Evolutionary conservation across 2,888 invertebrate species (phyloP), one percentile per base, ranked within the genome.

Genomic region (Xestobium rufovillosum): DNA sequence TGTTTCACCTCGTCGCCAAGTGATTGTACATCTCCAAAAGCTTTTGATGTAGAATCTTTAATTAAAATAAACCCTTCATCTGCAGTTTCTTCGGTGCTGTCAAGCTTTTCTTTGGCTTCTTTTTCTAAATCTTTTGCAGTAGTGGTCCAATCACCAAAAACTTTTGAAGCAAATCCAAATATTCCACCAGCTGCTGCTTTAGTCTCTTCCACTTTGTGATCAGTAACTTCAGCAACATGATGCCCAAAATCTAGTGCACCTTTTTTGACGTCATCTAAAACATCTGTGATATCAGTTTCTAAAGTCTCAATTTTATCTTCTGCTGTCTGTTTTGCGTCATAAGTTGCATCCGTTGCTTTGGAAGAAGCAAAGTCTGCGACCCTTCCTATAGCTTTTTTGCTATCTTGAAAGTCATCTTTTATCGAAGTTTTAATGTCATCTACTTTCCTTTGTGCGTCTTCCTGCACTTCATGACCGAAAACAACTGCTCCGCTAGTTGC

Each of bases 351-450:
- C 8, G 36, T 23, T 17, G 36, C 41, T 41, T 26, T 32, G 19
- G 12, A 47, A 42, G 12, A n/a, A n/a, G n/a, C n/a, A n/a, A n/a
- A n/a, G n/a, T 35, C 27, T 13, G 13, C 15, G n/a, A n/a, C n/a
- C n/a, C n/a, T 47, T 9, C 49, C 40, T 12, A 38, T 45, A 31
- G 42, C 38, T 31, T 42, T 48, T 35, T 48, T 43, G 36, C 30
- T 40, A 3, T 30, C 37, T 28, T 45, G n/a, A n/a, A n/a, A n/a
- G n/a, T n/a, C n/a, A n/a, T n/a, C n/a, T n/a, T n/a, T n/a, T n/a
- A n/a, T n/a, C n/a, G n/a, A n/a, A n/a, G n/a, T n/a, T n/a, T n/a
- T n/a, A n/a, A n/a, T n/a, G 11, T n/a, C n/a, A n/a, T n/a, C n/a
- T n/a, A n/a, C n/a, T 38, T 41, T 41, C 14, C 34, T 34, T 14